phyloP scores from a whole-genome alignment of 2,888 invertebrate species.

The Parnassius glacialis region DNA sequence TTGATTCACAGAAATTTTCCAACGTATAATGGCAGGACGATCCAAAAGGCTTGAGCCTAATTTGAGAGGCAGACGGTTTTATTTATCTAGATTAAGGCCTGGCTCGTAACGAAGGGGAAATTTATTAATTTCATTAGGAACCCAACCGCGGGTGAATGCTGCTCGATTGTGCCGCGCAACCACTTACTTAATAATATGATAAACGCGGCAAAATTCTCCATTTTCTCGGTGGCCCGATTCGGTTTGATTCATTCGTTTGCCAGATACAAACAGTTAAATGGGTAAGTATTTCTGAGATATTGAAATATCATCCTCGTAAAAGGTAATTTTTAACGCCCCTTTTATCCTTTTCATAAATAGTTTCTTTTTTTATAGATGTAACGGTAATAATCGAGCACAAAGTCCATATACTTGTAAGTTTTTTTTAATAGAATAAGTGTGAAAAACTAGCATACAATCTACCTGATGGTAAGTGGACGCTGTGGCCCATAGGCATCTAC shows the following conservation, averaged over 20 bases:
- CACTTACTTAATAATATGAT: constrained; percentile 35
- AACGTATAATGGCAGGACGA: background rate
- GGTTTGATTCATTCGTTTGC: background rate
- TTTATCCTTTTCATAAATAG: too few relatives aligned
- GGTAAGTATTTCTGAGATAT: background rate
- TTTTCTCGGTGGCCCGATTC: constrained; percentile 3
- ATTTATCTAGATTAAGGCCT: constrained; percentile 35
- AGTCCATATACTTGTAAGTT: too few relatives aligned
- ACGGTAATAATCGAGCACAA: too few relatives aligned
- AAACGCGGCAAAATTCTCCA: constrained; percentile 27
- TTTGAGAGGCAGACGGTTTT: constrained; percentile 13
- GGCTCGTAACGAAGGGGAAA: constrained; percentile 26
- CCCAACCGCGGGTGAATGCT: constrained; percentile 6
- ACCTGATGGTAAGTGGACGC: too few relatives aligned
- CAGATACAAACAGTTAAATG: constrained; percentile 1
- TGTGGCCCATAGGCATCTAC: too few relatives aligned
- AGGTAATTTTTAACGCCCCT: too few relatives aligned
- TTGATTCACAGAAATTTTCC: constrained; percentile 4
- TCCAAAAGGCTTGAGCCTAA: constrained; percentile 9
- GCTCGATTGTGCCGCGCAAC: constrained; percentile 31
- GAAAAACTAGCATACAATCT: too few relatives aligned
- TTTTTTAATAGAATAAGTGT: too few relatives aligned
- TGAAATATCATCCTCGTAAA: background rate
- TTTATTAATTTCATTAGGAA: constrained; percentile 36
- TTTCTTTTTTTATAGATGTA: too few relatives aligned